Base-by-base conservation (phyloP, 2,888 invertebrate genomes). In the Callyntrura guangdongensis region DNA sequence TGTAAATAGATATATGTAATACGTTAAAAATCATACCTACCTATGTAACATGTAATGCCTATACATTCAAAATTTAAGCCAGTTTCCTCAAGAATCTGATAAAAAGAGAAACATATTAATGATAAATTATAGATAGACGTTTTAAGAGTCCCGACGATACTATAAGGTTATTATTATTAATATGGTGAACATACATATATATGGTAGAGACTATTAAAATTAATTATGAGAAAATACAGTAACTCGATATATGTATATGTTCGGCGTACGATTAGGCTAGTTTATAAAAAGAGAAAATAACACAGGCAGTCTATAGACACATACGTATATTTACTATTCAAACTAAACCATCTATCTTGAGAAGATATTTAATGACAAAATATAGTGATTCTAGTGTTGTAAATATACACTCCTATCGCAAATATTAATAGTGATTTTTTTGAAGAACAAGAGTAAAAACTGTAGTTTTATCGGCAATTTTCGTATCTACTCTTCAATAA, bases 111-210 rank as follows among this genome's bases (percentile, higher is more conserved):
- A 36, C 2, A 36, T 36, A 36, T 36, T 61, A 20, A 61, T 8
- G 22, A 61, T 22, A 53, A 53, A 53, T 53, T 53, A 53, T 9
- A 53, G 11, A n/a, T 61, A 61, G 61, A 61, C 61, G 22, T 61
- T 61, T 20, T 36, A 36, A 61, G 61, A 22, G 61, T 6, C 61
- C 61, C 22, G 22, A 4, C 36, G 61, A 61, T 61, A 22, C 2
- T 36, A 36, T 36, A 36, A 36, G 36, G 36, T 36, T 36, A 36
- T 36, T 36, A 36, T 6, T 36, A 36, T 36, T 36, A 36, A 36
- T 36, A 36, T n/a, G 36, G 20, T 61, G 61, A 20, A 61, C 22
- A 22, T 61, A 61, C 22, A 22, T 61, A 61, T 20, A 61, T 9
- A 22, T 1, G 22, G 8, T n/a, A n/a, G 61, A 61, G 17, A 22